Evolutionary conservation across 1,140 invertebrate species (phyloP), one percentile per base, ranked within the genome.

Genomic region (Helicorthomorpha holstii): DNA sequence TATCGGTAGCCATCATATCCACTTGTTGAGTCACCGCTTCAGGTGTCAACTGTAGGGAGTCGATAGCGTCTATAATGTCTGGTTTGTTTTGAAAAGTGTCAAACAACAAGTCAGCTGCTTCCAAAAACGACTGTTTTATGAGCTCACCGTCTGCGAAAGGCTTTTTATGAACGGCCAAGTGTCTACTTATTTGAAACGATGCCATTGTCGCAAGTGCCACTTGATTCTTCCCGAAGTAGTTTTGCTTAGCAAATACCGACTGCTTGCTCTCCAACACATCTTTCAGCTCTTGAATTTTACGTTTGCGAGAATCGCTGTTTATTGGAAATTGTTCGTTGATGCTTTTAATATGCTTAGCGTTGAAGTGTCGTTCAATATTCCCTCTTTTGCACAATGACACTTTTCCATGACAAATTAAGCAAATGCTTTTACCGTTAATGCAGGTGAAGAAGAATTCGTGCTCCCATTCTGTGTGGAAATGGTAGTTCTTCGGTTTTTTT

Each of bases 121-220:
- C 48, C 14, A 49, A 29, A 53, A 53, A 53, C 27, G 38, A 29
- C 49, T 53, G 19, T 49, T 53, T 53, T 42, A 53, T 27, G 3
- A 53, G 49, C n/a, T 53, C 47, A 49, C 52, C 47, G 25, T 53
- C 45, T 27, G 26, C 46, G 21, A 53, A 53, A 12, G 47, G 2
- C 22, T 53, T 53, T 53, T 49, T 27, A 25, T 53, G 27, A 25
- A 23, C 44, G 29, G 7, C 7, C 7, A 16, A 7, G 16, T 34
- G 29, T 34, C 7, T 7, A 16, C 7, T 7, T 7, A 7, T 34
- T 34, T 34, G 29, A 34, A 34, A 34, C n/a, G 29, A 34, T 7
- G 29, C 29, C 7, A 34, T 34, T 7, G 29, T 34, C 7, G 29
- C 29, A 7, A 7, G 7, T 34, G n/a, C n/a, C n/a, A n/a, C 16